A percentile compares a stretch with the other conserved stretches of the same genome.
Conservation (phyloP, 2,888 invertebrate genomes). For the Heteromurus nitidus region DNA sequence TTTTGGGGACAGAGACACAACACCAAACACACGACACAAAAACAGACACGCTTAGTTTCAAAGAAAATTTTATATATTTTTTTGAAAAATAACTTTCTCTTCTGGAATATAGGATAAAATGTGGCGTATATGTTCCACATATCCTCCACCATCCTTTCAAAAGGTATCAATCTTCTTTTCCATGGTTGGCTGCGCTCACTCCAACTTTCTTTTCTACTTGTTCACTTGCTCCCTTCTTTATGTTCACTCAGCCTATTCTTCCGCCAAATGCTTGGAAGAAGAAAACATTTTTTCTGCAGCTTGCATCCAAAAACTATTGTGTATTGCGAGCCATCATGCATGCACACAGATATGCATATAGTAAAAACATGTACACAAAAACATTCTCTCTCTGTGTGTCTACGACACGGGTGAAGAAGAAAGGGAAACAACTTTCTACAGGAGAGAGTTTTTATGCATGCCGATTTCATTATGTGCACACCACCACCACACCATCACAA, state of each 20-base stretch:
- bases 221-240: constrained; percentile 2
- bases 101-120: too few species aligned
- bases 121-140: too few species aligned
- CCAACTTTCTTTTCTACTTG: neutral
- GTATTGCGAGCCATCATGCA: too few species aligned
- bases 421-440: neutral
- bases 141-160: neutral
- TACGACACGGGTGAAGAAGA: neutral
- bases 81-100: neutral
- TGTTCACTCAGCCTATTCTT: neutral
- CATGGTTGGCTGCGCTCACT: neutral
- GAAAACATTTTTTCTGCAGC: neutral
- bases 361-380: neutral
- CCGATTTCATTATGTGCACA: constrained; percentile 21
- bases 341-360: neutral
- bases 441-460: constrained; percentile 21
- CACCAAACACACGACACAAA: neutral
- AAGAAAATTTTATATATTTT: constrained; percentile 8
- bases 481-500: constrained; percentile 15
- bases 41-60: neutral
- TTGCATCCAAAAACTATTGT: too few species aligned
- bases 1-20: neutral
- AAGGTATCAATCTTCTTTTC: constrained; percentile 16
- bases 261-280: neutral
- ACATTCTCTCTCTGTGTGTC: neutral